Evolutionary conservation across 2,888 invertebrate species (phyloP), one percentile per base, ranked within the genome.

Genomic region (Tridacna crocea): DNA sequence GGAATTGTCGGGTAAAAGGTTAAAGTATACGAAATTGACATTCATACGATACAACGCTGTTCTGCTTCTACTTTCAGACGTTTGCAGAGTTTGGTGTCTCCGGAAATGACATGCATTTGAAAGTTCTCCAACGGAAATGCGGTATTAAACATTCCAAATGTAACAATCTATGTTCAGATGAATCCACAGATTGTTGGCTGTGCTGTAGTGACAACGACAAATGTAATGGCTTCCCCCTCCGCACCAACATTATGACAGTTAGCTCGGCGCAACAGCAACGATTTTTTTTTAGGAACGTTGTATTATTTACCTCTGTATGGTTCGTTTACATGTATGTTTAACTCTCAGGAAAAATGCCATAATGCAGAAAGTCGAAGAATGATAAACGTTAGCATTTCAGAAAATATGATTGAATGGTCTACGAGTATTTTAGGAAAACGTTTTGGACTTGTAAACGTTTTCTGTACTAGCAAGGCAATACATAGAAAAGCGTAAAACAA

Each of bases 201-300:
- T 85, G 85, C 58, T 85, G 85, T 55, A 36, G 66, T 22, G 85
- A 85, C 73, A 55, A 70, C 70, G 74, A 78, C 85, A 82, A 80
- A 22, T 85, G 85, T 58, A 85, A 85, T 51, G 75, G 82, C 0
- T 82, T 85, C 60, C 83, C 82, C 15, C 60, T 82, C 12, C 72
- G 83, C 10, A 70, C 61, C 58, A 85, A 85, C 66, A 66, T 82
- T 13, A 81, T 86, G 17, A 70, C 77, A 0, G 79, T 75, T 0
- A 83, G 66, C 72, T 77, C 79, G 19, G 51, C 63, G 61, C 70
- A 70, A 51, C 36, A 72, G 60, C 26, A 65, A 46, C 46, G 66
- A 36, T 46, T 36, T 6, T 27, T 11, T 66, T 46, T 27, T 0
- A 19, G 19, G 15, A 46, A 36, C n/a, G 19, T 66, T 17, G 55